Base-by-base conservation (phyloP, 2,888 invertebrate genomes). In the Ethmia dodecea region DNA sequence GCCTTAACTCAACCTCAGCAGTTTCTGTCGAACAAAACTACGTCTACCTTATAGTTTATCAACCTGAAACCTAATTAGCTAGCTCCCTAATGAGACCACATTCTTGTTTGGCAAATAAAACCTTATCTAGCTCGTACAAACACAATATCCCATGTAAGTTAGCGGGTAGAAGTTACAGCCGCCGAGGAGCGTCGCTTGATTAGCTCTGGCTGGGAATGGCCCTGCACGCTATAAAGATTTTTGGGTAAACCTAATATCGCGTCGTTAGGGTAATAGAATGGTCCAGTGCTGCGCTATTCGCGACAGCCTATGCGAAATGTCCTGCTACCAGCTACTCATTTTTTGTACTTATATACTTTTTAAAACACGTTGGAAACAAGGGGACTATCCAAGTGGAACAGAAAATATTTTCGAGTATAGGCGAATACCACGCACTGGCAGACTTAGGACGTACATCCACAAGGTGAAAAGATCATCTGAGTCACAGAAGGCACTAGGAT, bases 231-330 rank as follows among this genome's bases (percentile, higher is more conserved):
- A 73, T 77, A 77, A 76, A 77, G 68, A 77, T 76, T 77, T 81
- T 80, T 77, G 77, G 78, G 78, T 77, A 75, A 76, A 75, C 67
- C 79, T 79, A 81, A 84, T 83, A 83, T 72, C 63, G 64, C 57
- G 75, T 74, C 77, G 76, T 83, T 83, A 72, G 70, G 70, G 73
- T 81, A 77, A 81, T 79, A 80, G 81, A 71, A 77, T 64, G 67
- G 61, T 62, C 70, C 37, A 31, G 37, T 60, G 52, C 57, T 54
- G 59, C 47, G 52, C 52, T 48, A n/a, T n/a, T n/a, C n/a, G n/a
- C n/a, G n/a, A n/a, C n/a, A n/a, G n/a, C n/a, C n/a, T n/a, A n/a
- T n/a, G n/a, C n/a, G n/a, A n/a, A n/a, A n/a, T n/a, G n/a, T n/a
- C n/a, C n/a, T n/a, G n/a, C n/a, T n/a, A n/a, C n/a, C n/a, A n/a